Conservation (phyloP, 2,888 invertebrate genomes). For the Chrysotoxum bicinctum region DNA sequence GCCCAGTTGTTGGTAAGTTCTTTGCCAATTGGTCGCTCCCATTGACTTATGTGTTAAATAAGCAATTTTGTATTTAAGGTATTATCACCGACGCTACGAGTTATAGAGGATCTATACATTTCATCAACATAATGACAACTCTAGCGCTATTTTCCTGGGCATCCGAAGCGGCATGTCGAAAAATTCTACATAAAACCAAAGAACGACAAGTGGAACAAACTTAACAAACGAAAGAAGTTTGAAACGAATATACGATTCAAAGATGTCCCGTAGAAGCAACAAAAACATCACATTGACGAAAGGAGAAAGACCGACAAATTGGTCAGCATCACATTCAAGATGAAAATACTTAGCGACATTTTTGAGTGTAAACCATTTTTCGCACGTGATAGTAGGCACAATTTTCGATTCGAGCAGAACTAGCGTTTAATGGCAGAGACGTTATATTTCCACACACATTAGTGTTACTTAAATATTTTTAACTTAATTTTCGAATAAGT, state of each 20-base stretch:
- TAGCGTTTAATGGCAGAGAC: neutral
- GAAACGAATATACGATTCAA: neutral
- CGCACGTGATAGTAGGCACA: neutral
- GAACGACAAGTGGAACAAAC: slow-evolving; percentile 43
- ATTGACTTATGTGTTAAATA: neutral
- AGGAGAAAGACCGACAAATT: neutral
- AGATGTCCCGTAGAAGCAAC: neutral
- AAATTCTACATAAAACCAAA: slow-evolving; percentile 35
- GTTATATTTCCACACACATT: neutral
- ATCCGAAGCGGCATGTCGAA: slow-evolving; percentile 75
- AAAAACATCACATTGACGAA: neutral
- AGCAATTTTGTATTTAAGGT: slow-evolving; percentile 69
- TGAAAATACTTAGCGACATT: neutral
- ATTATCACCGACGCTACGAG: slow-evolving; percentile 76
- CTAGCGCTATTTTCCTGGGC: slow-evolving; percentile 77
- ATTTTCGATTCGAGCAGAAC: neutral
- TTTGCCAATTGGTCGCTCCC: neutral
- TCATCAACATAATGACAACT: slow-evolving; percentile 76
- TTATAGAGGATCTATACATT: slow-evolving; percentile 77
- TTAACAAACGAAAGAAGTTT: neutral
- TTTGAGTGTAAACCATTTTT: neutral
- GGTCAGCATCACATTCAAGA: neutral
- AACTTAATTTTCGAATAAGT: neutral
- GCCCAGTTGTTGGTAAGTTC: slow-evolving; percentile 86
- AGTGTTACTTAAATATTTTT: neutral